Evolutionary conservation across 2,888 invertebrate species (phyloP), one percentile per base, ranked within the genome.

Genomic region (Rotaria sp.): DNA sequence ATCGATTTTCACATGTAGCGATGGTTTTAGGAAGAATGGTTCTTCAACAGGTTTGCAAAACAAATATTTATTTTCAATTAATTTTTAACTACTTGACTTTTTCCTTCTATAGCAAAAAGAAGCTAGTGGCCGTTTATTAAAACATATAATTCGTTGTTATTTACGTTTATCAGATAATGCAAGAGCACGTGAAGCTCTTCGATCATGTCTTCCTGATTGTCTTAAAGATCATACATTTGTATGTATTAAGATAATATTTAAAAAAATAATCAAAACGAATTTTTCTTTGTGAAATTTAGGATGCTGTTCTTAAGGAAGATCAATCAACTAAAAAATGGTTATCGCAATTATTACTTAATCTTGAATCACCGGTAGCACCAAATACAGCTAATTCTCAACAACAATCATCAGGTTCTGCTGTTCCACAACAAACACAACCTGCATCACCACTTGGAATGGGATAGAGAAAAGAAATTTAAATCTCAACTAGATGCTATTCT

Each of bases 61-160:
- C 1, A 50, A 50, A n/a, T 59, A n/a, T n/a, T 30, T 59, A 1
- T 59, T 30, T 30, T 59, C n/a, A 26, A 59, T 30, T 30, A 50
- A 50, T 50, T 50, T 18, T 10, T 59, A n/a, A n/a, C n/a, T n/a
- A n/a, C n/a, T 30, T n/a, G 5, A 26, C n/a, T 67, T 67, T 18
- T 3, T 35, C 15, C 18, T 67, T 35, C 0, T 18, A 18, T 18
- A 67, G 45, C 80, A 80, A 45, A 21, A 94, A 98, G 98, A 99
- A 90, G 97, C 97, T 8, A 98, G 97, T 1, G 95, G 96, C 10
- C 93, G 99, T 87, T 93, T 99, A 30, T 92, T 99, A 86, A 99
- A 99, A 91, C 99, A 99, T 93, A 98, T 99, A 86, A 96, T 99
- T 13, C 93, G 99, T 85, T 99, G 99, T 92, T 99, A 99, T 91